A percentile compares a stretch with the other conserved stretches of the same genome.
These are phyloP conservation scores for Octonoba sinensis DNA, from an alignment of 2,888 invertebrate species.

Conservation along the genomic window DNA sequence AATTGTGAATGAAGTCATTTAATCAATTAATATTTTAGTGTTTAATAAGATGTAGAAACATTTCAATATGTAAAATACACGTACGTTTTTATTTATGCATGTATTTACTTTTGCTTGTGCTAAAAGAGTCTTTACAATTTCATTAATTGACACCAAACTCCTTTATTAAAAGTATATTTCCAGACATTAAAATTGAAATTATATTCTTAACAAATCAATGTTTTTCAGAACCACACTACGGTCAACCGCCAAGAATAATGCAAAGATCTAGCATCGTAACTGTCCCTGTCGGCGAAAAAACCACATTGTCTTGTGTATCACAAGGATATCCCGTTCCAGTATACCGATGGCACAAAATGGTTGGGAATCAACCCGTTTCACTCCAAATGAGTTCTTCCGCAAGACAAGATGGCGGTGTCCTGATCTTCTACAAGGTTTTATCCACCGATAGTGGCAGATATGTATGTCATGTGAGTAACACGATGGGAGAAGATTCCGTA, in stretches of 20 bases:
- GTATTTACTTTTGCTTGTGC: too few species aligned
- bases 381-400: constrained; percentile 67
- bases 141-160: too few species aligned
- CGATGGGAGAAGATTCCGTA: constrained; percentile 69
- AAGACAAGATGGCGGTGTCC: constrained; percentile 69
- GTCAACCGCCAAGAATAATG: constrained; percentile 64
- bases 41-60: too few species aligned
- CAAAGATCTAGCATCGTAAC: constrained; percentile 52
- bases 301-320: constrained; percentile 78
- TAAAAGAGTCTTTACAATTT: too few species aligned
- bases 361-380: constrained; percentile 63
- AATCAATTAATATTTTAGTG: too few species aligned
- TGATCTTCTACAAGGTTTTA: constrained; percentile 68
- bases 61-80: too few species aligned
- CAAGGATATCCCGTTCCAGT: constrained; percentile 82
- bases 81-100: too few species aligned
- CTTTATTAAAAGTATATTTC: too few species aligned
- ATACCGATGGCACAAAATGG: constrained; percentile 76
- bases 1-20: too few species aligned
- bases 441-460: constrained; percentile 70
- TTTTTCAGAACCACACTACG: constrained; percentile 64
- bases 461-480: constrained; percentile 71
- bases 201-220: too few species aligned
- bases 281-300: constrained; percentile 70
- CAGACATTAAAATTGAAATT: too few species aligned